These are phyloP conservation scores for Tiliacea aurago DNA, from an alignment of 2,888 invertebrate species.

Conservation along the genomic window DNA sequence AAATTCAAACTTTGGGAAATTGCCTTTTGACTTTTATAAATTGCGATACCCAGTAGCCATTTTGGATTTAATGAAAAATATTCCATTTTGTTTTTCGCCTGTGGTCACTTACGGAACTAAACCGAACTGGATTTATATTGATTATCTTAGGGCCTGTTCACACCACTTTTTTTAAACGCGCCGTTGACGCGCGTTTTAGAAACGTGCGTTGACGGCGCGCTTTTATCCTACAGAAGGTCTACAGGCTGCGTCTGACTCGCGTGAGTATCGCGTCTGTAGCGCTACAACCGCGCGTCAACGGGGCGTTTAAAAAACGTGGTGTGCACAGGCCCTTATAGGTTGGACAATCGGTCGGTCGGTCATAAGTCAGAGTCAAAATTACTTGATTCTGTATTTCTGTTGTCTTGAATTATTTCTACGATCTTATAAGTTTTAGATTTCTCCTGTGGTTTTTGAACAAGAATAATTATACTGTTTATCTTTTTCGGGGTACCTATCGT, in stretches of 20 bases:
- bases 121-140: conserved; percentile 19
- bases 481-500: background rate
- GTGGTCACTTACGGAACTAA: background rate
- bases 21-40: conserved; percentile 30
- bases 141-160: too few species aligned
- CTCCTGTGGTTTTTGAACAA: background rate
- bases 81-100: background rate
- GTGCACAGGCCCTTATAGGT: too few species aligned
- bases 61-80: conserved; percentile 7
- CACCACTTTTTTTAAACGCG: too few species aligned
- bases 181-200: too few species aligned
- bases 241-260: too few species aligned
- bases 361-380: background rate
- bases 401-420: background rate
- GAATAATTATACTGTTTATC: background rate
- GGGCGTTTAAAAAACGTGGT: too few species aligned
- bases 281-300: too few species aligned
- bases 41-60: background rate
- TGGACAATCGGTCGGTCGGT: background rate
- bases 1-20: conserved; percentile 29
- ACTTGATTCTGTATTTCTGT: background rate
- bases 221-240: too few species aligned
- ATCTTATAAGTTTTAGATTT: background rate
- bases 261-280: too few species aligned
- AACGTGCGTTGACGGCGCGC: too few species aligned